Percentiles rank a stretch among this genome's conserved stretches.
phyloP scores from a whole-genome alignment of 2,888 invertebrate genomes.

The Parapristionchus giblindavisi region DNA sequence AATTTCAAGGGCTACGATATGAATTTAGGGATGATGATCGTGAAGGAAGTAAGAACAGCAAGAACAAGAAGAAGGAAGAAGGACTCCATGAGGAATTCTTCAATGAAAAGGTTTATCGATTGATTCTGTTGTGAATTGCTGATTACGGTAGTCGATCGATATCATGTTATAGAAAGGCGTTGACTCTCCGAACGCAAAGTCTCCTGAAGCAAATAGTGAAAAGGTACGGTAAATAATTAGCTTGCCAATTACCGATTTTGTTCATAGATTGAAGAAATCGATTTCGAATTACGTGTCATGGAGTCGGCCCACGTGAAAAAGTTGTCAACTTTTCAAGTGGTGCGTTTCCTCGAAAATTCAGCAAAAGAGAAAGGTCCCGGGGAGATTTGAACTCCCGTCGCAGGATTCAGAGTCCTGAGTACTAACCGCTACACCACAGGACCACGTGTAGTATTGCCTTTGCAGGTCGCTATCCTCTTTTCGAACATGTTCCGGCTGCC shows the following conservation, averaged over 20 bases:
- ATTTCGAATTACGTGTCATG: conserved; percentile 14
- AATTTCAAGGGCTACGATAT: not conserved
- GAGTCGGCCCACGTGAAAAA: conserved; percentile 24
- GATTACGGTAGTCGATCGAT: not conserved
- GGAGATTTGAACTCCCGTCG: not conserved
- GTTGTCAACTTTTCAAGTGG: not conserved
- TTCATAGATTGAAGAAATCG: conserved; percentile 14
- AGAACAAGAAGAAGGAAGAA: conserved; percentile 30
- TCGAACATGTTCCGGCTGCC: conserved; percentile 28
- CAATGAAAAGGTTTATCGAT: not conserved
- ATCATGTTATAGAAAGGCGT: not conserved
- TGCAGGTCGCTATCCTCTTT: conserved; percentile 10
- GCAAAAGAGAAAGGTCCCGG: too few relatives aligned
- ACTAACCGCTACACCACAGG: not conserved
- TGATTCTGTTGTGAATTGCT: not conserved
- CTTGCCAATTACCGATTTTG: not conserved
- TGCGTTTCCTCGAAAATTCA: conserved; percentile 10
- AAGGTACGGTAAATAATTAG: not conserved
- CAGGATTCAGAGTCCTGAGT: too few relatives aligned
- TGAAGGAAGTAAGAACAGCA: not conserved
- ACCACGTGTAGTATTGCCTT: not conserved
- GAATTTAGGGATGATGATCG: not conserved
- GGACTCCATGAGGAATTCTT: not conserved
- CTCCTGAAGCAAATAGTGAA: conserved; percentile 16
- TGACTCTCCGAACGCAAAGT: conserved; percentile 26